A percentile compares a stretch with the other conserved stretches of the same genome.
phyloP scores from a whole-genome alignment of 2,888 invertebrate species.

The Eilema depressum region DNA sequence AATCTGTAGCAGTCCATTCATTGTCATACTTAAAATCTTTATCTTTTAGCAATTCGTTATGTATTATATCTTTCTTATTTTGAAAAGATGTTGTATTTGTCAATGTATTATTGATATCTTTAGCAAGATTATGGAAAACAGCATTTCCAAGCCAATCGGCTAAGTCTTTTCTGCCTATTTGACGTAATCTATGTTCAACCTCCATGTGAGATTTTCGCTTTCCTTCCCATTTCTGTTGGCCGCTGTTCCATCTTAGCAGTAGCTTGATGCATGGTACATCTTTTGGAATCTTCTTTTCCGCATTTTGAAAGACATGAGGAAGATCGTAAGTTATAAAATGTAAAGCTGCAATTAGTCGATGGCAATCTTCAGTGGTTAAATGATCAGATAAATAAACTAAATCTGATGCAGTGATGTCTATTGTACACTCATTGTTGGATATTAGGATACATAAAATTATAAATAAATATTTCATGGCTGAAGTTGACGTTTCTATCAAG shows the following conservation, averaged over 20 bases:
- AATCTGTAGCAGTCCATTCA: slow-evolving; percentile 64
- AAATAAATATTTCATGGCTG: slow-evolving; percentile 49
- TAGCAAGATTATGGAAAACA: slow-evolving; percentile 84
- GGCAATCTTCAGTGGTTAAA: slow-evolving; percentile 86
- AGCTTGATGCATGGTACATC: slow-evolving; percentile 85
- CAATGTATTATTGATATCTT: slow-evolving; percentile 74
- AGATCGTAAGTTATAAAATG: slow-evolving; percentile 76
- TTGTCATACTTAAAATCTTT: slow-evolving; percentile 40
- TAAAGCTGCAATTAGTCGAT: slow-evolving; percentile 85
- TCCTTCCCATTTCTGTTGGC: slow-evolving; percentile 75
- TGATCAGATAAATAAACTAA: slow-evolving; percentile 85
- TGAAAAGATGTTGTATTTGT: slow-evolving; percentile 43
- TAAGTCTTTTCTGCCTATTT: slow-evolving; percentile 85
- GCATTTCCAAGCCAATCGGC: slow-evolving; percentile 88
- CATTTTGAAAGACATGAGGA: slow-evolving; percentile 48
- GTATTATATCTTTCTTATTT: slow-evolving; percentile 28
- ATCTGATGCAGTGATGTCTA: slow-evolving; percentile 65
- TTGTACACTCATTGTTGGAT: slow-evolving; percentile 56
- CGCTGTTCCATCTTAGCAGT: slow-evolving; percentile 87
- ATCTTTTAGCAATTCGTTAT: slow-evolving; percentile 46
- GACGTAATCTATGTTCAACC: slow-evolving; percentile 85
- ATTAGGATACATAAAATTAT: slow-evolving; percentile 54
- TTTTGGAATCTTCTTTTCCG: slow-evolving; percentile 78
- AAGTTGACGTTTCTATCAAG: slow-evolving; percentile 14
- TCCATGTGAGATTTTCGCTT: slow-evolving; percentile 86